Base-by-base conservation (phyloP, 2,888 invertebrate species). In the Torymus aiolomorphi region DNA sequence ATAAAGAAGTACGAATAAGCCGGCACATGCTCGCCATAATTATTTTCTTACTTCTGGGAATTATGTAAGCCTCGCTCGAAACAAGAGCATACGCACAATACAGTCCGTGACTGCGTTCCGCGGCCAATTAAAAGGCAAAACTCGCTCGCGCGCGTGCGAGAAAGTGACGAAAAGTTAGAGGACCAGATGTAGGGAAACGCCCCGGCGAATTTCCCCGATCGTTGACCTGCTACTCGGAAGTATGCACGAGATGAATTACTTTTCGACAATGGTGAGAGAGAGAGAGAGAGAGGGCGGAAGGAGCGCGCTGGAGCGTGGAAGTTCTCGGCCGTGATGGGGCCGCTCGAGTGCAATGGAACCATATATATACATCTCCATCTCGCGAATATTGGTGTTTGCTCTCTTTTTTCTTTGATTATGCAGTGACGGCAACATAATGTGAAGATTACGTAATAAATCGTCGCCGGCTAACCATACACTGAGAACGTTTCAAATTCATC, bases 321-420 rank as follows among this genome's bases (percentile, higher is more conserved):
- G 2, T 16, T 42, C n/a, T 54, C 31, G 75, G 59, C 66, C 75
- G 59, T 59, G 75, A n/a, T 59, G n/a, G n/a, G 75, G 57, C 59
- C 52, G 67, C 75, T 75, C 57, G 59, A 18, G 20, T 24, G 51
- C 42, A 12, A 74, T 59, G 13, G 49, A 20, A 4, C 13, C 71
- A 12, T 51, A 14, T 57, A 16, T 11, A 24, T 62, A 13, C 3
- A 31, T 31, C 31, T 31, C 31, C 31, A 0, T 4, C 31, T 31
- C 5, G 31, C 31, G 31, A 5, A 3, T 31, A 31, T 31, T 5
- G 31, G 31, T 31, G 31, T 4, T 31, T 31, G 31, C 31, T 31
- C 31, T n/a, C 31, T 5, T 31, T 31, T 31, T 31, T 31, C 31
- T 31, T 31, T 31, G 31, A 31, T 31, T 24, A 0, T 31, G 31